phyloP scores from a whole-genome alignment of 2,113 vertebrate genomes.

The Eudorcas thomsonii region DNA sequence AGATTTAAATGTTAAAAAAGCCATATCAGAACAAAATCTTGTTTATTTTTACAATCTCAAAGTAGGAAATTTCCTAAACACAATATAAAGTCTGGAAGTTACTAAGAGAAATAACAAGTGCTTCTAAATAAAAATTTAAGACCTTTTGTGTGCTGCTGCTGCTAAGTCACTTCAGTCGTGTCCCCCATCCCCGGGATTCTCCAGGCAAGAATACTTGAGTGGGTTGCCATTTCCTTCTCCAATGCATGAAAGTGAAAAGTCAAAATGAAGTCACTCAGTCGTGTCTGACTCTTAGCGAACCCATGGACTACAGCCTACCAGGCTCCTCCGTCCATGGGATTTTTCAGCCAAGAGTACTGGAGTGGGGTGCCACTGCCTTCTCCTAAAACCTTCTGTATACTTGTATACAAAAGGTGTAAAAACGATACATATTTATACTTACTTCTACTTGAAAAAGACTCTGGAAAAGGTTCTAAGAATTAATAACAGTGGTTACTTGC shows the following conservation, averaged over 20 bases:
- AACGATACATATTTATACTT: neutral
- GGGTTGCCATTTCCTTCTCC: no score
- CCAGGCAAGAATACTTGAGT: no score
- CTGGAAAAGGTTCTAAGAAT: neutral
- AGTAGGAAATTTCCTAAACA: constrained; percentile 16
- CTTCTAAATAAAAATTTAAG: neutral
- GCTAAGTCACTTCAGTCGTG: no score
- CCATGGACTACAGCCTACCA: no score
- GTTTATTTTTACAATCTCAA: constrained; percentile 3
- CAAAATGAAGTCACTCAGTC: no score
- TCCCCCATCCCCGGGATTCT: no score
- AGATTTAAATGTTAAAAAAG: constrained; percentile 19
- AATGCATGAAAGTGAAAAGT: no score
- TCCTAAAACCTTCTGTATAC: neutral
- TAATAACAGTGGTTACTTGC: neutral
- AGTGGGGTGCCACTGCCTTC: no score
- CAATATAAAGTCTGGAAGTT: neutral
- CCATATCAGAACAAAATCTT: neutral
- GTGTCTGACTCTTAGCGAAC: no score
- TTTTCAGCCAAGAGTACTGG: no score
- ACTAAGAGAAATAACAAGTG: neutral
- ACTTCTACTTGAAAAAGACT: constrained; percentile 11
- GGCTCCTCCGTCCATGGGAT: no score
- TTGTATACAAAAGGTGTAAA: neutral
- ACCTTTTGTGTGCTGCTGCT: neutral